Percentiles rank a stretch among this genome's conserved stretches.
These are phyloP conservation scores for Triplophysa tibetana DNA, from an alignment of 2,113 vertebrate species.

Conservation along the genomic window DNA sequence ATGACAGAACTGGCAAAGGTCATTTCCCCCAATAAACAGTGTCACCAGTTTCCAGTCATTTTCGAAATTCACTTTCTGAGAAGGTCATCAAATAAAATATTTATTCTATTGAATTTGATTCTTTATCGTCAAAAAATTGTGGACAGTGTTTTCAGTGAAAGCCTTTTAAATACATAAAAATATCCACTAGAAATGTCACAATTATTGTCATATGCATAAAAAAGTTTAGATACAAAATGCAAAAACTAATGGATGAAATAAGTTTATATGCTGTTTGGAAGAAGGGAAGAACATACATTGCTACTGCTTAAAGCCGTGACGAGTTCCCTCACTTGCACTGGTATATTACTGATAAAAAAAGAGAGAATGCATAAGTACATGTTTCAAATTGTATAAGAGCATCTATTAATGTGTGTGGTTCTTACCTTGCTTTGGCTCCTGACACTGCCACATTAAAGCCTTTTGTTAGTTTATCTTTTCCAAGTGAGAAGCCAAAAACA, in stretches of 20 bases:
- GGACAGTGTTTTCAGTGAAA: not conserved
- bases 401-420: conserved; percentile 11
- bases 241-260: not conserved
- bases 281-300: conserved; percentile 71
- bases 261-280: not conserved
- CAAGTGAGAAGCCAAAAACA: conserved; percentile 82
- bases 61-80: conserved; percentile 81
- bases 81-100: conserved; percentile 15
- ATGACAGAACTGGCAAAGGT: conserved; percentile 89
- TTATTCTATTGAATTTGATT: not conserved
- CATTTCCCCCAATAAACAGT: conserved; percentile 85
- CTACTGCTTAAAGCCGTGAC: conserved; percentile 78
- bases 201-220: not conserved
- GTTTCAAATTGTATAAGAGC: not conserved
- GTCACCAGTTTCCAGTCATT: conserved; percentile 95
- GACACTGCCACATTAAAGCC: conserved; percentile 82
- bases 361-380: not conserved
- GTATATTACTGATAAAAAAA: conserved; percentile 75
- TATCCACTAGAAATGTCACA: not conserved
- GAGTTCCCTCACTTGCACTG: conserved; percentile 76
- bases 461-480: conserved; percentile 59
- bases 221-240: no score
- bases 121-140: conserved; percentile 1
- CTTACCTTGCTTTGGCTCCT: conserved; percentile 82
- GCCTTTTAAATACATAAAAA: not conserved